phyloP scores from a whole-genome alignment of 1,140 invertebrate species.

The Ips nitidus region DNA sequence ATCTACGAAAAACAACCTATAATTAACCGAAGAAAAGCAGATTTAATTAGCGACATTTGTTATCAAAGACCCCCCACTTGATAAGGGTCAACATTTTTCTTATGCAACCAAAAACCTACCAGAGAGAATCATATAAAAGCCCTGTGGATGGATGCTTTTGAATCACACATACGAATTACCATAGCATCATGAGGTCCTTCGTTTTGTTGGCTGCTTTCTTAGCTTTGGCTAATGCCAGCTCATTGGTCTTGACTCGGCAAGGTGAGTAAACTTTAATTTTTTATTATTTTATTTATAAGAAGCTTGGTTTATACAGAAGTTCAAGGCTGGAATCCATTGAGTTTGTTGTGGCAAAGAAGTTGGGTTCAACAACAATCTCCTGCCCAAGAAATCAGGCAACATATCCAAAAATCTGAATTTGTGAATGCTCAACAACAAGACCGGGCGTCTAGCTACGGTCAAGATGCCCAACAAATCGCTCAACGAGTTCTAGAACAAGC shows the following conservation, averaged over 20 bases:
- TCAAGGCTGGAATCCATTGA: neutral
- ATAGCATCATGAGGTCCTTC: neutral
- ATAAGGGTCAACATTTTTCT: constrained; percentile 2
- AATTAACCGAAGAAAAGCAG: too few relatives aligned
- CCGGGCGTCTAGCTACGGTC: neutral
- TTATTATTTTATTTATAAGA: neutral
- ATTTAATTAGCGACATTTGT: too few relatives aligned
- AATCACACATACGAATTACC: neutral
- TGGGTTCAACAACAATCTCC: neutral
- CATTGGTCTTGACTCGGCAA: neutral
- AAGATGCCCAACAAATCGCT: constrained; percentile 4
- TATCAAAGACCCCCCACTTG: neutral
- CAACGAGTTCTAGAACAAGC: neutral
- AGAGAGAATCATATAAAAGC: neutral
- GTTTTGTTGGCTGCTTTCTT: neutral
- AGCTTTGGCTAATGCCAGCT: neutral
- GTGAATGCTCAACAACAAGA: neutral
- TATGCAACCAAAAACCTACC: constrained; percentile 11
- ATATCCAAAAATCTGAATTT: constrained; percentile 9
- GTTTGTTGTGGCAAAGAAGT: neutral
- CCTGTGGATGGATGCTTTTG: neutral
- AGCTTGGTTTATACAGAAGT: neutral
- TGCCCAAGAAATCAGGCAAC: constrained; percentile 6
- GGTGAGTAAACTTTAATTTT: neutral
- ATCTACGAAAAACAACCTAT: too few relatives aligned